Evolutionary conservation across 2,888 invertebrate genomes (phyloP).

Genomic region (Azorinus chamasolen): DNA sequence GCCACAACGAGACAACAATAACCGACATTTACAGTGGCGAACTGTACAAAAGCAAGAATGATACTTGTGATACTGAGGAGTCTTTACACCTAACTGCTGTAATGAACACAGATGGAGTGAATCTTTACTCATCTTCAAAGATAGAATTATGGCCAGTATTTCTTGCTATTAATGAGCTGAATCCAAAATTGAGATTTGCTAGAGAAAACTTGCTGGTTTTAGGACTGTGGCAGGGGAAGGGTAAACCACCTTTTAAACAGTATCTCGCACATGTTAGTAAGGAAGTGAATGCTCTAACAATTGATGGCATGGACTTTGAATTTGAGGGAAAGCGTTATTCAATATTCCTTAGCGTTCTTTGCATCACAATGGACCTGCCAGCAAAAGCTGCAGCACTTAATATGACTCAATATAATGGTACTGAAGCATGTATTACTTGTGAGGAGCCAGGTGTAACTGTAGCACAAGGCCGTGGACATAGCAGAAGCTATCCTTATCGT

Average conservation of each 20-base stretch:
- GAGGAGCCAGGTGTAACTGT: no score
- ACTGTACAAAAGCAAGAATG: conserved; percentile 8
- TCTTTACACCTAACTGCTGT: conserved; percentile 37
- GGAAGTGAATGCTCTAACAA: conserved; percentile 23
- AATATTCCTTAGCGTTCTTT: no score
- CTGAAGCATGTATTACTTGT: no score
- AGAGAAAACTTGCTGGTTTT: conserved; percentile 46
- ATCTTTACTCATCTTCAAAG: no score
- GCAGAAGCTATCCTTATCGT: no score
- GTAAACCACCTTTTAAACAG: conserved; percentile 48
- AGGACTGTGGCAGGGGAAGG: conserved; percentile 63
- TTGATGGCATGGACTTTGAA: conserved; percentile 38
- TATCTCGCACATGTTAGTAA: conserved; percentile 11
- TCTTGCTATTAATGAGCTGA: conserved; percentile 35
- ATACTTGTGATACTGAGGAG: no score
- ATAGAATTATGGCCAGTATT: conserved; percentile 33
- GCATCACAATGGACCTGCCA: no score
- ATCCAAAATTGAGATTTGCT: conserved; percentile 27
- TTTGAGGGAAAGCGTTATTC: neutral
- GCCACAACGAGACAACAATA: conserved; percentile 1
- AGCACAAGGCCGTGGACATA: no score
- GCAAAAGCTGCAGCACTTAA: no score
- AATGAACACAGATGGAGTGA: conserved; percentile 27
- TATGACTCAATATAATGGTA: no score
- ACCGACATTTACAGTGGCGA: conserved; percentile 10